Conservation (phyloP, 2,888 invertebrate species). For the Scrobipalpa costella region DNA sequence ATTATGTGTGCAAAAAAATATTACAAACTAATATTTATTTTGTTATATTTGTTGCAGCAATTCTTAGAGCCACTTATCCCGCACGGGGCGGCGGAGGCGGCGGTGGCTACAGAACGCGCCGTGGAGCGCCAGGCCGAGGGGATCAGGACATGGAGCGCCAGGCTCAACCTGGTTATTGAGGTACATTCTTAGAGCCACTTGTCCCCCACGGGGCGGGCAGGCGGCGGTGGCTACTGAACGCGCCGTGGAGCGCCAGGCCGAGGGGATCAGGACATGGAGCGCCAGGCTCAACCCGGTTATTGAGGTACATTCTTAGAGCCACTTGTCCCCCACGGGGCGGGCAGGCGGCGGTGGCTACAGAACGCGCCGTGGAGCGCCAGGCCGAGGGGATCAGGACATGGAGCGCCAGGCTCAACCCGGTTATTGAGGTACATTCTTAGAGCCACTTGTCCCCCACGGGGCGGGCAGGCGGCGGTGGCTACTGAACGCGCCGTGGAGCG, state of each 20-base stretch:
- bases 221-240: conserved; percentile 65
- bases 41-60: conserved; percentile 62
- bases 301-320: conserved; percentile 82
- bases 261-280: conserved; percentile 66
- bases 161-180: conserved; percentile 83
- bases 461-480: conserved; percentile 53
- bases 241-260: conserved; percentile 56
- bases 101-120: conserved; percentile 63
- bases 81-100: conserved; percentile 49
- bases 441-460: conserved; percentile 70
- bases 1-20: too few species aligned
- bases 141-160: conserved; percentile 71
- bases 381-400: conserved; percentile 65
- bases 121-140: conserved; percentile 55
- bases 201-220: conserved; percentile 52
- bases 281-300: conserved; percentile 83
- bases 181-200: conserved; percentile 80
- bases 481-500: conserved; percentile 64
- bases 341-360: conserved; percentile 59
- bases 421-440: conserved; percentile 82
- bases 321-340: conserved; percentile 59
- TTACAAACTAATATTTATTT: background rate
- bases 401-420: conserved; percentile 81
- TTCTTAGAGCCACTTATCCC: conserved; percentile 80
- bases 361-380: conserved; percentile 59